Base-by-base conservation (phyloP, 2,888 invertebrate genomes). In the Ethmia dodecea region DNA sequence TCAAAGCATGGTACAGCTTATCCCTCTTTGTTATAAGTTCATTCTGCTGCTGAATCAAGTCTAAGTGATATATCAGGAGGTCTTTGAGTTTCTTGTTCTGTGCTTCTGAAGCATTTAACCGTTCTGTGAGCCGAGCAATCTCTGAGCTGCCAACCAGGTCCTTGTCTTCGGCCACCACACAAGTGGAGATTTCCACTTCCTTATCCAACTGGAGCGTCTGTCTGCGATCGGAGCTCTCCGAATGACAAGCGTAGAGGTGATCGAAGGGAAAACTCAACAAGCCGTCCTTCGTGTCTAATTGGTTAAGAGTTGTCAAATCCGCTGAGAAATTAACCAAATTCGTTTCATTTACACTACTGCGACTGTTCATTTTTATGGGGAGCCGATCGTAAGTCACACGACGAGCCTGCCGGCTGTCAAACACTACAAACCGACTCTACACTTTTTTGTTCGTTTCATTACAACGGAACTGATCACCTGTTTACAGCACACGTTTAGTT, bases 21-120 rank as follows among this genome's bases (percentile, higher is more conserved):
- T 96, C 95, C 74, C 93, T 94, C 52, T 91, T 91, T 49, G 90
- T 88, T 45, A 96, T 88, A 55, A 93, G 90, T 60, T 96, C 95
- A 59, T 94, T 94, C 76, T 96, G 96, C 75, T 95, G 94, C 70
- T 96, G 95, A 65, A 96, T 94, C 43, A 96, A 84, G 73, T 96
- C 95, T 57, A 96, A 86, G 70, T 97, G 95, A 49, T 93, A 88
- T 39, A 95, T 80, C 45, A 96, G 81, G 63, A 96, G 89, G 47
- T 94, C 93, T 76, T 95, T 94, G 33, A 92, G 83, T 56, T 89
- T 90, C 66, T 88, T 90, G 70, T 92, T 91, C 79, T 92, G 91
- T 59, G 40, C 55, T 37, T 74, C 75, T 37, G 70, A 55, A 3
- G 62, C 77, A 57, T 72, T 76, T 55, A 86, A 68, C 52, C 64